Evolutionary conservation across 2,888 invertebrate genomes (phyloP), one percentile per base, ranked within the genome.

Genomic region (Dione vanillae): DNA sequence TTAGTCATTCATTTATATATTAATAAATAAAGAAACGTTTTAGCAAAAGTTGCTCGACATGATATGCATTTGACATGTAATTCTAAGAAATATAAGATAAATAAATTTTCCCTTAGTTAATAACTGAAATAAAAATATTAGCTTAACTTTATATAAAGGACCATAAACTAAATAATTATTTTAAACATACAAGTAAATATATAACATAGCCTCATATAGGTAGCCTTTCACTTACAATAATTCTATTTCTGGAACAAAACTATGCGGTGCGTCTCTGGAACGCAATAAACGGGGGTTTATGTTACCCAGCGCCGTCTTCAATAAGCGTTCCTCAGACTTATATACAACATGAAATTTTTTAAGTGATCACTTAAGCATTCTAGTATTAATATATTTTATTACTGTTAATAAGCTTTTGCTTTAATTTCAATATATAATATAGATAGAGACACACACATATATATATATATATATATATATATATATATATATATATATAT

Each of bases 241-340:
- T 64, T 64, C 64, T 64, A 64, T 64, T 64, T 64, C 37, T 64
- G 37, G 49, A 37, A 64, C 19, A 19, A n/a, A 64, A 40, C 49
- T 49, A 64, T 64, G 64, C 49, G 49, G 37, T 20, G 64, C 64
- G 51, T 9, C 49, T 51, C 49, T 19, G 51, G 37, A 51, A 51
- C 64, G 49, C 49, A 64, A 64, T 64, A 64, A 64, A 19, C 6
- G 14, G 37, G n/a, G 12, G 27, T 47, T 64, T 37, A 49, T 37
- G 37, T 37, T 47, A 64, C 19, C 40, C 47, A 27, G 47, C 19
- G 59, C 45, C 43, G 45, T 16, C 47, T 64, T 12, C 47, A 19
- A 49, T 64, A 37, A 64, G 47, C 64, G 47, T 35, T 12, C n/a
- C 14, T 47, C 37, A 27, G 16, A 20, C 61, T 41, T 27, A 45